Conservation (phyloP, 1,140 invertebrate species). For the Danaus melanippus region DNA sequence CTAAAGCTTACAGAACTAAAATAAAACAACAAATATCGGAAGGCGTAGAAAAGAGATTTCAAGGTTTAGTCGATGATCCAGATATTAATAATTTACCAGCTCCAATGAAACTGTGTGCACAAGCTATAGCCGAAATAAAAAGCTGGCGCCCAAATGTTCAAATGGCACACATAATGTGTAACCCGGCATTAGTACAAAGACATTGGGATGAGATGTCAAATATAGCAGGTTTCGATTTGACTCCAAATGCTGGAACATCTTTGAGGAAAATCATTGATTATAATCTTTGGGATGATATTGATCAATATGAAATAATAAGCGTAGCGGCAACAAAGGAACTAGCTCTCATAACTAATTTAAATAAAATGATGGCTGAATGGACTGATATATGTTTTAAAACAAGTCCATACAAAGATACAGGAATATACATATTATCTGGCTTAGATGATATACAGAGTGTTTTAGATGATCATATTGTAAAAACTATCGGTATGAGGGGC, state of each 20-base stretch:
- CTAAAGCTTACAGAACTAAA: constrained; percentile 86
- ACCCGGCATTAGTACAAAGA: constrained; percentile 86
- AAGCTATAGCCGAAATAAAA: constrained; percentile 81
- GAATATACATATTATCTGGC: constrained; percentile 82
- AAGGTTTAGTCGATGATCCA: constrained; percentile 82
- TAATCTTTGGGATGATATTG: constrained; percentile 81
- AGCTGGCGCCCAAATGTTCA: constrained; percentile 87
- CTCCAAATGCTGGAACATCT: constrained; percentile 87
- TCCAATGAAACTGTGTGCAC: constrained; percentile 82
- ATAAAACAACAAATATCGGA: constrained; percentile 83
- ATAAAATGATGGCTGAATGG: constrained; percentile 92
- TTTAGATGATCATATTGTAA: constrained; percentile 91
- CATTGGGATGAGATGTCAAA: constrained; percentile 94
- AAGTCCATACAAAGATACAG: constrained; percentile 84
- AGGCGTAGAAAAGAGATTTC: constrained; percentile 76
- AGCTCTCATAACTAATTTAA: constrained; percentile 82
- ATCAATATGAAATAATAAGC: constrained; percentile 89
- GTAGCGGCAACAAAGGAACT: constrained; percentile 92
- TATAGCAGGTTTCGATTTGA: constrained; percentile 87
- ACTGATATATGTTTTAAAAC: constrained; percentile 81
- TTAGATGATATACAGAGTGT: constrained; percentile 90
- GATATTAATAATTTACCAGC: constrained; percentile 83
- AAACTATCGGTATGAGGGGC: constrained; percentile 90
- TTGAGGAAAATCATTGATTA: constrained; percentile 87
- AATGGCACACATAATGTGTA: constrained; percentile 88